Conservation (phyloP, 2,888 invertebrate genomes). For the Agriotes lineatus region DNA sequence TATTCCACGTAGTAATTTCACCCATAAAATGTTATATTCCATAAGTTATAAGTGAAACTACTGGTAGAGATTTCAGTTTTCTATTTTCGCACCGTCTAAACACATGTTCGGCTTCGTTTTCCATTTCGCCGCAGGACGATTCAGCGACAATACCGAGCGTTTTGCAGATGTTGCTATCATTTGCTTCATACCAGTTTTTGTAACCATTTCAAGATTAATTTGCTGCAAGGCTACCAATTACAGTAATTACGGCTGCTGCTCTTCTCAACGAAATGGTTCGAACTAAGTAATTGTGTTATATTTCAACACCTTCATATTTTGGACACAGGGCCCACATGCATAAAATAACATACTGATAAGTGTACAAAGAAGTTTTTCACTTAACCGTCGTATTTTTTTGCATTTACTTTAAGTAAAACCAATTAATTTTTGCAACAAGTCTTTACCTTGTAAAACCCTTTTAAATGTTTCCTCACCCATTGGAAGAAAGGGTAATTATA, state of each 20-base stretch:
- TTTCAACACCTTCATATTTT: too few relatives aligned
- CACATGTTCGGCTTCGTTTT: conserved; percentile 23
- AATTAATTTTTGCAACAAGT: too few relatives aligned
- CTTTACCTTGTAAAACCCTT: too few relatives aligned
- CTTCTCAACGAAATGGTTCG: too few relatives aligned
- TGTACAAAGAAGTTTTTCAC: too few relatives aligned
- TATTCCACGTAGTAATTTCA: conserved; percentile 7
- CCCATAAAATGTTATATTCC: conserved; percentile 5
- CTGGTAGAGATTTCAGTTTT: conserved; percentile 20
- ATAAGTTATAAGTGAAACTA: conserved; percentile 25
- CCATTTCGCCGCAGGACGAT: not conserved
- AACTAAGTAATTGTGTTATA: too few relatives aligned
- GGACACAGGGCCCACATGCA: too few relatives aligned
- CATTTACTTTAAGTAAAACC: too few relatives aligned
- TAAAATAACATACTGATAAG: too few relatives aligned
- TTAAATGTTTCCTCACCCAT: too few relatives aligned
- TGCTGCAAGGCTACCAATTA: not conserved
- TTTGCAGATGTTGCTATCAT: not conserved
- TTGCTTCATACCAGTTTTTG: not conserved
- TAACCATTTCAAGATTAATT: not conserved
- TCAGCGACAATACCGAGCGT: not conserved
- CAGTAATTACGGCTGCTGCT: not conserved
- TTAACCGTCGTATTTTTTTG: too few relatives aligned
- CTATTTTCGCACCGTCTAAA: conserved; percentile 20
- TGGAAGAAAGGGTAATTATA: too few relatives aligned